Conservation (phyloP, 2,888 invertebrate genomes). For the Drosophila antonietae region DNA sequence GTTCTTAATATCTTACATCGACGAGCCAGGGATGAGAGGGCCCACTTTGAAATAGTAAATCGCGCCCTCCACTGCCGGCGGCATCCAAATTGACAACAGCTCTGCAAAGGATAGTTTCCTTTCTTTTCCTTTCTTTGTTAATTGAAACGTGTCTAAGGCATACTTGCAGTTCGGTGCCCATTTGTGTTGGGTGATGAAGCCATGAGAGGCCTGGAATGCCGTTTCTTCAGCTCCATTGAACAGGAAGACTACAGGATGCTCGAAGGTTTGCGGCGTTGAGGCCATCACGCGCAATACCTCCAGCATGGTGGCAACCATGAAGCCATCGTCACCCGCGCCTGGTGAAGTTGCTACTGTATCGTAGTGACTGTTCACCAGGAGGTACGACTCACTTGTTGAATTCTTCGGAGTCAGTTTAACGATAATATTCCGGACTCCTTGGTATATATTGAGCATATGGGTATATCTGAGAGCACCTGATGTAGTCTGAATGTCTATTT, state of each 20-base stretch:
- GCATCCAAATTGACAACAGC: slow-evolving; percentile 89
- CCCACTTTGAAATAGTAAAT: slow-evolving; percentile 93
- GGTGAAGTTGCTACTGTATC: slow-evolving; percentile 89
- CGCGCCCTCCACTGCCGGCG: no score
- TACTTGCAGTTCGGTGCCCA: slow-evolving; percentile 91
- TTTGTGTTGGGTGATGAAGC: slow-evolving; percentile 89
- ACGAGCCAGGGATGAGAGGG: slow-evolving; percentile 89
- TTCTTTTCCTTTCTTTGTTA: no score
- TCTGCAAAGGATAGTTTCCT: slow-evolving; percentile 69
- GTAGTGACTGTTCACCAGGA: slow-evolving; percentile 95
- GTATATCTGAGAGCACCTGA: slow-evolving; percentile 74
- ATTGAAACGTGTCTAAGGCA: slow-evolving; percentile 59
- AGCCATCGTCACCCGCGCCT: slow-evolving; percentile 89
- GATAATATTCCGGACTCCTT: slow-evolving; percentile 80
- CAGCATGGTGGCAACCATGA: slow-evolving; percentile 87
- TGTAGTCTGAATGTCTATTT: slow-evolving; percentile 76
- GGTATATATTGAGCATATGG: slow-evolving; percentile 75
- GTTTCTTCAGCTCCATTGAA: slow-evolving; percentile 90
- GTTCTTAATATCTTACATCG: slow-evolving; percentile 80
- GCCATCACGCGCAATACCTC: slow-evolving; percentile 85
- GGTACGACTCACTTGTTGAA: slow-evolving; percentile 71
- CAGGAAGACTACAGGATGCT: slow-evolving; percentile 87
- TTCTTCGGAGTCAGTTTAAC: slow-evolving; percentile 77
- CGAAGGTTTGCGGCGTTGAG: slow-evolving; percentile 83
- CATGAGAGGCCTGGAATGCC: slow-evolving; percentile 88